phyloP scores from a whole-genome alignment of 2,113 vertebrate species.

The Nesospiza acunhae region DNA sequence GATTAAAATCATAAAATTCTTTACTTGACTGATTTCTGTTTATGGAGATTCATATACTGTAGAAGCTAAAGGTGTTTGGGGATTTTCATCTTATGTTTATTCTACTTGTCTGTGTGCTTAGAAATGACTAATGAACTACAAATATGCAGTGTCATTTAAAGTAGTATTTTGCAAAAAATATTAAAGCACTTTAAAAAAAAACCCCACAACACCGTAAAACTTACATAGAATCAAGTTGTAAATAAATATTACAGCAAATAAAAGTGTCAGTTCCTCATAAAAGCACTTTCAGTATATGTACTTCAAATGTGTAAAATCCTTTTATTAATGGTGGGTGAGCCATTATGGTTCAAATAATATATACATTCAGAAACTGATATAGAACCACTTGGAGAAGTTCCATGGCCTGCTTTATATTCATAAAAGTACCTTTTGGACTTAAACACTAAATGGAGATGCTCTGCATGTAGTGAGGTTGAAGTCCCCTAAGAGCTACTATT shows the following conservation, averaged over 20 bases:
- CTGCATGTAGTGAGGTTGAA: not conserved
- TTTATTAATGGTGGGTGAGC: not conserved
- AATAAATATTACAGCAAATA: not conserved
- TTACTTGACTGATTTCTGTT: conserved; percentile 52
- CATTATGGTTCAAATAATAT: not conserved
- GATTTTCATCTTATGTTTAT: conserved; percentile 45
- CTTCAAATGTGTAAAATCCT: not conserved
- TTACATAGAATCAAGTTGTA: not conserved
- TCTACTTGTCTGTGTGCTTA: not conserved
- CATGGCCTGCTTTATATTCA: not conserved
- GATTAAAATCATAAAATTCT: not conserved
- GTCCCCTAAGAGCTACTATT: not conserved
- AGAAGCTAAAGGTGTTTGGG: conserved; percentile 34
- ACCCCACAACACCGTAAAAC: rapidly evolving
- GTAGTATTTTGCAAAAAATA: not conserved
- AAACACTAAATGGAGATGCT: not conserved
- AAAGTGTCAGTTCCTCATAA: not conserved
- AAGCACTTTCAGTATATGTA: not conserved
- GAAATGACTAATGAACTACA: conserved; percentile 27
- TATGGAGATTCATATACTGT: conserved; percentile 28
- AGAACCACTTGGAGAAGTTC: not conserved
- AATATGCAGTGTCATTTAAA: conserved; percentile 15
- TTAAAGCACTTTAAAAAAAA: not conserved
- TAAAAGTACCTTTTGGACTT: not conserved
- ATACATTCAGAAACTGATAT: not conserved